These are phyloP conservation scores for Pocota personata DNA, from an alignment of 2,888 invertebrate species.

Conservation along the genomic window DNA sequence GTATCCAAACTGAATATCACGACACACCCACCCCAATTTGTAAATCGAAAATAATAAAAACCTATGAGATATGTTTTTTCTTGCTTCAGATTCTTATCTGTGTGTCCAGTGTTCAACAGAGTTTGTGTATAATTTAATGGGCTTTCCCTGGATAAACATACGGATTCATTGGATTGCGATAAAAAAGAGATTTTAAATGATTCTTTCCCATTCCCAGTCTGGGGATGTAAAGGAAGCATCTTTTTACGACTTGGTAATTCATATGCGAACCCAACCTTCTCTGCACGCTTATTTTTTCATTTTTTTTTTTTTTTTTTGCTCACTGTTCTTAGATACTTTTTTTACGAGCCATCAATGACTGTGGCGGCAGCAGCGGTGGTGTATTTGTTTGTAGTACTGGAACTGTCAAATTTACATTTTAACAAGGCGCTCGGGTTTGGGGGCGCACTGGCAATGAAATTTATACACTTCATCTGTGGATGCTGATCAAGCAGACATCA, in stretches of 20 bases:
- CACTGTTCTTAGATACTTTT: background rate
- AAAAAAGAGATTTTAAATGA: slow-evolving; percentile 13
- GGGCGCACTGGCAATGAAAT: background rate
- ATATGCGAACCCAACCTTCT: background rate
- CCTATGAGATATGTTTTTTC: background rate
- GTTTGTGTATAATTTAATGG: slow-evolving; percentile 10
- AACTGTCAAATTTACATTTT: slow-evolving; percentile 20
- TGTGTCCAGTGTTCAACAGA: background rate
- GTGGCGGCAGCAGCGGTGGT: background rate
- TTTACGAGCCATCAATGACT: slow-evolving; percentile 12
- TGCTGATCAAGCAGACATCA: background rate
- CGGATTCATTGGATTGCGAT: slow-evolving; percentile 12
- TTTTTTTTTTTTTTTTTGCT: background rate
- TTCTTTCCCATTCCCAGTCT: background rate
- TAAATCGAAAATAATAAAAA: background rate
- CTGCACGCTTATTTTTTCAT: background rate
- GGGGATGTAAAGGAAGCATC: background rate
- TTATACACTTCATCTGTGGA: background rate
- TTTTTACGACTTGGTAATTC: slow-evolving; percentile 20
- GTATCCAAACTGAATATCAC: background rate
- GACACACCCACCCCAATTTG: background rate
- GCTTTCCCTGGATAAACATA: background rate
- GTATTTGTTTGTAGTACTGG: background rate
- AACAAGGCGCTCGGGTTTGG: background rate
- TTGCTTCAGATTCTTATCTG: background rate